These are phyloP conservation scores for Epinephelus cyanopodus DNA, from an alignment of 2,113 vertebrate genomes.

Conservation along the genomic window DNA sequence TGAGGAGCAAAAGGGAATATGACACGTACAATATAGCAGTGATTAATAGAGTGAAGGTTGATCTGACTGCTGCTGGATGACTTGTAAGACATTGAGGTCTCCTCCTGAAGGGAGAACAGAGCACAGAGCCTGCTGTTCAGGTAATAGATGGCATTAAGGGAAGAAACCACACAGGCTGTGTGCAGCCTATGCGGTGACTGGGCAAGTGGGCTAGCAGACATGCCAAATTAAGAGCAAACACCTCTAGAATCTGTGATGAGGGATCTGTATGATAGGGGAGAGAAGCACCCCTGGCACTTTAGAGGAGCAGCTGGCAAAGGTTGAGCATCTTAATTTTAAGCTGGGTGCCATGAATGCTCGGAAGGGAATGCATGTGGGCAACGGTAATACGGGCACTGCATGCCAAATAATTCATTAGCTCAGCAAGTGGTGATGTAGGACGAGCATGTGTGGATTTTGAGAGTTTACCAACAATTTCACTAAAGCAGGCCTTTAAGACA, in stretches of 20 bases:
- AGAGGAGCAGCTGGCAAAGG: conserved; percentile 39
- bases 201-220: conserved; percentile 12
- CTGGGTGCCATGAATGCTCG: neutral
- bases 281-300: conserved; percentile 8
- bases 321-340: conserved; percentile 41
- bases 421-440: neutral
- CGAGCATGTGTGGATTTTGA: neutral
- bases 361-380: conserved; percentile 14
- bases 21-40: neutral
- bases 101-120: conserved; percentile 5
- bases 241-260: conserved; percentile 41
- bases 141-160: conserved; percentile 47
- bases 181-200: neutral
- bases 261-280: conserved; percentile 6
- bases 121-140: conserved; percentile 34
- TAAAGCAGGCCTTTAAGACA: neutral
- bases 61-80: neutral
- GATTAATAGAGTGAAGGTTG: conserved; percentile 24
- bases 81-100: conserved; percentile 6
- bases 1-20: conserved; percentile 16
- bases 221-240: conserved; percentile 38
- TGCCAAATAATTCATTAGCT: conserved; percentile 39
- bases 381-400: conserved; percentile 13
- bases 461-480: neutral
- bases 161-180: conserved; percentile 15